These are phyloP conservation scores for Chalcosyrphus nemorum DNA, from an alignment of 2,888 invertebrate species.

Conservation along the genomic window DNA sequence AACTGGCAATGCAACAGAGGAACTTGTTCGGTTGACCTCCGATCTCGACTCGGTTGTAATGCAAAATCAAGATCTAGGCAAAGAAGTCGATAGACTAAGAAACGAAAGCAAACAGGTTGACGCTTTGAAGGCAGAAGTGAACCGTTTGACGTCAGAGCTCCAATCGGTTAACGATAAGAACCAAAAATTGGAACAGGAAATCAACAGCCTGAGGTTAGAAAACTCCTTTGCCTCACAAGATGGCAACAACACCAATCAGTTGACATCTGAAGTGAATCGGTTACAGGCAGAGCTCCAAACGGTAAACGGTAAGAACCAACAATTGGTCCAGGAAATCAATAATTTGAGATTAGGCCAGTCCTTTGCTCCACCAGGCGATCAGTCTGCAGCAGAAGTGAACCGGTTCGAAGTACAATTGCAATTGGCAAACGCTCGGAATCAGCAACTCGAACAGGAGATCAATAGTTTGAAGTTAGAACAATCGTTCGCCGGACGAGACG, in stretches of 20 bases:
- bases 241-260: neutral
- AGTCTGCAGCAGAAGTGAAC: slow-evolving; percentile 4
- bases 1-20: neutral
- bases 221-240: neutral
- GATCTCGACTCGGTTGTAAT: slow-evolving; percentile 50
- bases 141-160: slow-evolving; percentile 8
- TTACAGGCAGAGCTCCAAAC: neutral
- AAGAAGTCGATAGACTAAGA: slow-evolving; percentile 41
- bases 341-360: slow-evolving; percentile 11
- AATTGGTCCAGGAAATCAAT: slow-evolving; percentile 37
- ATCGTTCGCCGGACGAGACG: neutral
- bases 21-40: slow-evolving; percentile 17
- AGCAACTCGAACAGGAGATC: slow-evolving; percentile 66
- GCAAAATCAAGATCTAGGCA: slow-evolving; percentile 60
- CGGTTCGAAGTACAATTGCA: slow-evolving; percentile 51
- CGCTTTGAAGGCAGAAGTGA: slow-evolving; percentile 5
- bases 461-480: neutral
- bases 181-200: neutral
- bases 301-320: neutral
- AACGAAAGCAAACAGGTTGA: neutral
- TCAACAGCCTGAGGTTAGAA: neutral
- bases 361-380: neutral
- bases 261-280: neutral
- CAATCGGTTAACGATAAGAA: neutral
- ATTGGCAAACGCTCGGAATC: slow-evolving; percentile 77